These are phyloP conservation scores for Magallana nippona DNA, from an alignment of 2,888 invertebrate species.

Conservation along the genomic window DNA sequence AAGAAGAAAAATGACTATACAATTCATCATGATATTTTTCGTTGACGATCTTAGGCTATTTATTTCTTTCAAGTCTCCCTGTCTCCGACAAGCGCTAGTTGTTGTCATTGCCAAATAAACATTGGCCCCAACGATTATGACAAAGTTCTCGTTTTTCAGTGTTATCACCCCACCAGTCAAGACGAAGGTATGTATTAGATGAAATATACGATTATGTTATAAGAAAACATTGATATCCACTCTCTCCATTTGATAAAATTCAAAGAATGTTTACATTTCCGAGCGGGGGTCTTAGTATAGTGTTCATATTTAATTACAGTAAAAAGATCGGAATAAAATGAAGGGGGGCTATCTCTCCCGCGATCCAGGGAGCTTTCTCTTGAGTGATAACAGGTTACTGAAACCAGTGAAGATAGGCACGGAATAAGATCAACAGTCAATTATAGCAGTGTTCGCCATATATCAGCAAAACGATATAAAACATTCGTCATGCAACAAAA, in stretches of 20 bases:
- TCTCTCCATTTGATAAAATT: slow-evolving; percentile 19
- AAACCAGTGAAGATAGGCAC: not conserved
- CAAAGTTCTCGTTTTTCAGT: slow-evolving; percentile 28
- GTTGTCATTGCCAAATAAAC: slow-evolving; percentile 11
- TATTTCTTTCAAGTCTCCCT: not conserved
- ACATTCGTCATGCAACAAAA: slow-evolving; percentile 35
- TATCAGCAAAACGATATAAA: slow-evolving; percentile 24
- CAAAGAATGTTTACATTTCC: slow-evolving; percentile 28
- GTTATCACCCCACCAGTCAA: not conserved
- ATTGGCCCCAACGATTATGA: not conserved
- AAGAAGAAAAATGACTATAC: not conserved
- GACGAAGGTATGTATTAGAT: slow-evolving; percentile 20
- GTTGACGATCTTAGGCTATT: slow-evolving; percentile 27
- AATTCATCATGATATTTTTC: slow-evolving; percentile 11
- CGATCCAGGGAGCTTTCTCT: slow-evolving; percentile 1
- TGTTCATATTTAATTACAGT: slow-evolving; percentile 21
- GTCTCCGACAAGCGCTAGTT: not conserved
- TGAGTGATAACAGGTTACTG: slow-evolving; percentile 27
- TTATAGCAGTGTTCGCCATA: not conserved
- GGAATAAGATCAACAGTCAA: slow-evolving; percentile 20
- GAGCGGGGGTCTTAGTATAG: not conserved
- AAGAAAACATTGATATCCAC: slow-evolving; percentile 31
- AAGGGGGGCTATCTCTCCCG: not conserved
- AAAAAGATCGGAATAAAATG: slow-evolving; percentile 11
- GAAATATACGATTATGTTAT: slow-evolving; percentile 24